Evolutionary conservation across 2,113 vertebrate species (phyloP).

Genomic region (Centrocercus urophasianus): DNA sequence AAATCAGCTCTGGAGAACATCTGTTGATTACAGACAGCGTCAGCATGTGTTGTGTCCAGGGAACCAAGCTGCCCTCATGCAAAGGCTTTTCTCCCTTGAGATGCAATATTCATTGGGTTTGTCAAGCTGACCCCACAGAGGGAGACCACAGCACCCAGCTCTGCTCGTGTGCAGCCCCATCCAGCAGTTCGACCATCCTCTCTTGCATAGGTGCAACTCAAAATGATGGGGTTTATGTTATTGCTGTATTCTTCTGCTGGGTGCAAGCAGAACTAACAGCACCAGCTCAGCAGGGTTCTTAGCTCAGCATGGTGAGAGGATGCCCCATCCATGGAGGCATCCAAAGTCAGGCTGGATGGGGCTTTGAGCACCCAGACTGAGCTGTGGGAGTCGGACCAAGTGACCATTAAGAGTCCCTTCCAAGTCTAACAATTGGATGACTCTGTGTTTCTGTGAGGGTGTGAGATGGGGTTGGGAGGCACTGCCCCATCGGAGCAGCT

Average conservation of each 20-base stretch:
- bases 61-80: not conserved
- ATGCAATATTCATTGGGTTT: rapidly evolving
- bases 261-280: not conserved
- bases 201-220: not conserved
- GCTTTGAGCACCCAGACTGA: too few species aligned
- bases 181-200: not conserved
- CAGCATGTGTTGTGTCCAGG: rapidly evolving
- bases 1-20: not conserved
- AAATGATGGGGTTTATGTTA: not conserved
- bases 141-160: not conserved
- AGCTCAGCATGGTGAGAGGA: rapidly evolving
- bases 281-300: rapidly evolving
- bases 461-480: rapidly evolving
- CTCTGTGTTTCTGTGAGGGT: not conserved
- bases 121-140: not conserved
- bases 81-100: not conserved
- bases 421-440: too few species aligned
- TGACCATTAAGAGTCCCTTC: too few species aligned
- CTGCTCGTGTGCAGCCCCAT: not conserved
- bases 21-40: not conserved
- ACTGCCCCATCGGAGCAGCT: not conserved
- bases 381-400: too few species aligned
- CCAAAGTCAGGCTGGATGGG: too few species aligned
- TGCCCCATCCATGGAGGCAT: too few species aligned
- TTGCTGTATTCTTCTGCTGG: not conserved